Percentiles rank a stretch among this genome's conserved stretches.
Evolutionary conservation across 2,797 vertebrate genomes (phyloP).

Genomic region (Limnodromus scolopaceus): DNA sequence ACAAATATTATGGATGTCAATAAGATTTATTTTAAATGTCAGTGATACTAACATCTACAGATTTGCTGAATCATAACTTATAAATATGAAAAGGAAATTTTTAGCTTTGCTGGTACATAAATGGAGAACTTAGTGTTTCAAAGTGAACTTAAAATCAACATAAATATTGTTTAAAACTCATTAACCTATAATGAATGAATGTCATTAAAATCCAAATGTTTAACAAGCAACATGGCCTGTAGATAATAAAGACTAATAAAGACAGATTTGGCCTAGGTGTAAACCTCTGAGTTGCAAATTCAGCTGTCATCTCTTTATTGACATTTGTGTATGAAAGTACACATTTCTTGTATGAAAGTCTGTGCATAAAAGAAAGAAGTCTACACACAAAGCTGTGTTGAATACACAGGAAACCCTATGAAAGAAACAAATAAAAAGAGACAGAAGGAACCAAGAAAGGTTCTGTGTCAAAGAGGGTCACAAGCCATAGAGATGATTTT

Average conservation of each 20-base stretch:
- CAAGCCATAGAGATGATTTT: neutral
- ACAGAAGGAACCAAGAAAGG: neutral
- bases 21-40: neutral
- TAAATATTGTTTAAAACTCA: neutral
- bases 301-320: neutral
- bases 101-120: neutral
- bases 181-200: neutral
- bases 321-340: neutral
- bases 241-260: neutral
- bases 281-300: neutral
- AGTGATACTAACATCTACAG: neutral
- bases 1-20: neutral
- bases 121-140: neutral
- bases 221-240: neutral
- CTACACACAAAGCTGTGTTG: neutral
- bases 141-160: neutral
- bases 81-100: neutral
- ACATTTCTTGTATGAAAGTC: neutral
- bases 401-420: neutral
- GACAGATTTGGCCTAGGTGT: neutral
- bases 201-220: neutral
- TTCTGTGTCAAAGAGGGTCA: neutral
- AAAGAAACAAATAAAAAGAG: neutral
- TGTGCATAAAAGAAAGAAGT: neutral
- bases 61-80: neutral